Base-by-base conservation (phyloP, 2,888 invertebrate species). In the Parthenolecanium corni region DNA sequence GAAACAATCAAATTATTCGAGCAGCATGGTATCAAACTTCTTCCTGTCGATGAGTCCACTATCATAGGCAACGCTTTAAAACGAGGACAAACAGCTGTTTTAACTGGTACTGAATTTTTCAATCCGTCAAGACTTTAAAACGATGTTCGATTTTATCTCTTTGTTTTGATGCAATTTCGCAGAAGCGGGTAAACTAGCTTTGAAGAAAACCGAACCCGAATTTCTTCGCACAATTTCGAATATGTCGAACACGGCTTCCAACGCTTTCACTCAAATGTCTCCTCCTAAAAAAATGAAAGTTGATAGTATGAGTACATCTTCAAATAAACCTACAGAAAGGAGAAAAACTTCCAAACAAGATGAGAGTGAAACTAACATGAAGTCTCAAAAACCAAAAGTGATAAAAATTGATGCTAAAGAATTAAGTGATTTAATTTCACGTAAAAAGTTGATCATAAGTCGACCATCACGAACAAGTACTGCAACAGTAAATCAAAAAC, bases 71-170 rank as follows among this genome's bases (percentile, higher is more conserved):
- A 82, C 65, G 90, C 89, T 36, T 80, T 93, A 72, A 86, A 88
- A 76, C 86, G 84, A 73, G 92, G 92, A 1, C 84, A 90, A 71
- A 87, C 87, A 66, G 82, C 92, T 62, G 84, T 89, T 67, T 79
- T 92, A 52, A 91, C 87, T 66, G 83, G 83, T 83, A 71, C 64
- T 51, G 65, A 5, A 49, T 65, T 12, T 52, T 49, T 49, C 18
- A 3, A 46, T 46, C 2, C 9, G 3, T 16, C 11, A 16, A n/a
- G 46, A 14, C 46, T 11, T 16, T 2, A n/a, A 40, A 40, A 2
- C n/a, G n/a, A 40, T 23, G n/a, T 42, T 14, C 20, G n/a, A 12
- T 18, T 16, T 12, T 9, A 21, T 25, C 1, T 21, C 21, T 24
- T 47, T n/a, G 16, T 36, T 1, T 38, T 21, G 23, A 23, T 21